These are phyloP conservation scores for Geodia barretti DNA, from an alignment of 37 sponge, comb jelly and placozoan species.

Conservation along the genomic window DNA sequence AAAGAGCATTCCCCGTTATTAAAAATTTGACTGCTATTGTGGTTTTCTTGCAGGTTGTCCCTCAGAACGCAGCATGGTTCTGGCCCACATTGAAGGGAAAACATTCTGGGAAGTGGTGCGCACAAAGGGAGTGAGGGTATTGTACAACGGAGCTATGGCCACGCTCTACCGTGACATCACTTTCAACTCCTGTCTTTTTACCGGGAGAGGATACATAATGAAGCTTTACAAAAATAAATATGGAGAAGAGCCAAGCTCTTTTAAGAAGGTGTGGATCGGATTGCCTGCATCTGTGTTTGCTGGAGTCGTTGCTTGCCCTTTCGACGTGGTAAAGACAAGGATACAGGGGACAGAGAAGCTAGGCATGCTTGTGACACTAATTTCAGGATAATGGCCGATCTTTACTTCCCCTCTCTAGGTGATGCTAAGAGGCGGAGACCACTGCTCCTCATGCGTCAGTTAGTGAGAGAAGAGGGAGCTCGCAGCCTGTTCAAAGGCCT, in stretches of 20 bases:
- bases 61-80: slow-evolving; percentile 84
- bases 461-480: slow-evolving; percentile 61
- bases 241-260: slow-evolving; percentile 19
- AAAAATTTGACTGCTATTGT: no score
- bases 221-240: slow-evolving; percentile 1
- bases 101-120: slow-evolving; percentile 61
- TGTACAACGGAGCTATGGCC: slow-evolving; percentile 64
- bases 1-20: no score
- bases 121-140: slow-evolving; percentile 50
- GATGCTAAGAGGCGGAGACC: no score
- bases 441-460: neutral
- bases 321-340: slow-evolving; percentile 86
- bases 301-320: slow-evolving; percentile 68
- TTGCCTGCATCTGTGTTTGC: slow-evolving; percentile 58
- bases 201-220: slow-evolving; percentile 40
- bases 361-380: no score
- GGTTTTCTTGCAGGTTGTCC: slow-evolving; percentile 85
- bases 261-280: slow-evolving; percentile 37
- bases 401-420: no score
- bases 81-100: slow-evolving; percentile 77
- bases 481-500: slow-evolving; percentile 76
- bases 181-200: slow-evolving; percentile 80
- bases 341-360: slow-evolving; percentile 69
- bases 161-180: slow-evolving; percentile 79
- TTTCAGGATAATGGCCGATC: no score